These are phyloP conservation scores for Drosophila birchii DNA, from an alignment of 2,888 invertebrate genomes.

Conservation along the genomic window DNA sequence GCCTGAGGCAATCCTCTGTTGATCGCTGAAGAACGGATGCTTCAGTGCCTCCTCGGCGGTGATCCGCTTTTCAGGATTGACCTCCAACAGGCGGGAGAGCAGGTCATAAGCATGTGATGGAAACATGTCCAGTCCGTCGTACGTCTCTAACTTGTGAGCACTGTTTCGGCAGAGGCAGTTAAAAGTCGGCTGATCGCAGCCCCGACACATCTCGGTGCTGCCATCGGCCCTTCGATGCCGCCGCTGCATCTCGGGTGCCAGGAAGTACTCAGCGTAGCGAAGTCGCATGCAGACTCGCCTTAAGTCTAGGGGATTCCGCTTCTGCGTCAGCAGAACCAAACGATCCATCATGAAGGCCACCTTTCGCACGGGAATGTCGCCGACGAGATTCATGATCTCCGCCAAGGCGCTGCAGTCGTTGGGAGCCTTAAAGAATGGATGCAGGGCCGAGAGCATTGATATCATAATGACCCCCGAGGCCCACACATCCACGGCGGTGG, in stretches of 20 bases:
- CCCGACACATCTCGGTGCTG: constrained; percentile 79
- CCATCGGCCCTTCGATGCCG: constrained; percentile 78
- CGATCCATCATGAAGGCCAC: constrained; percentile 88
- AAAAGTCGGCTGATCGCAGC: constrained; percentile 83
- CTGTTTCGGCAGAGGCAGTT: constrained; percentile 84
- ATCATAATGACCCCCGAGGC: constrained; percentile 94
- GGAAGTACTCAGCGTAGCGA: constrained; percentile 81
- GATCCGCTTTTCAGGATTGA: constrained; percentile 90
- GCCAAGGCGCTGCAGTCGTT: constrained; percentile 92
- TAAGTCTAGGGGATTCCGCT: constrained; percentile 85
- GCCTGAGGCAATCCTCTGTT: constrained; percentile 55
- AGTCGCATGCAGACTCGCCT: constrained; percentile 85
- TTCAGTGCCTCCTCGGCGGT: constrained; percentile 90
- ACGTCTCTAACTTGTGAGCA: constrained; percentile 67
- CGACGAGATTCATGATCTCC: constrained; percentile 92
- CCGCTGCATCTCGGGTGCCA: constrained; percentile 73
- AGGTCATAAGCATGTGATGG: constrained; percentile 91
- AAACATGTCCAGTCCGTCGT: constrained; percentile 85
- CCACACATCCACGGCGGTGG: constrained; percentile 95
- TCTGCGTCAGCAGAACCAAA: constrained; percentile 86
- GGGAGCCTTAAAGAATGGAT: constrained; percentile 93
- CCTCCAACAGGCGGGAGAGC: constrained; percentile 89
- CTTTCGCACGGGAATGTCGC: constrained; percentile 88
- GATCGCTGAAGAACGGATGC: constrained; percentile 89
- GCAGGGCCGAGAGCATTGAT: constrained; percentile 90